phyloP scores from a whole-genome alignment of 2,113 vertebrate species.

The Theristicus caerulescens region DNA sequence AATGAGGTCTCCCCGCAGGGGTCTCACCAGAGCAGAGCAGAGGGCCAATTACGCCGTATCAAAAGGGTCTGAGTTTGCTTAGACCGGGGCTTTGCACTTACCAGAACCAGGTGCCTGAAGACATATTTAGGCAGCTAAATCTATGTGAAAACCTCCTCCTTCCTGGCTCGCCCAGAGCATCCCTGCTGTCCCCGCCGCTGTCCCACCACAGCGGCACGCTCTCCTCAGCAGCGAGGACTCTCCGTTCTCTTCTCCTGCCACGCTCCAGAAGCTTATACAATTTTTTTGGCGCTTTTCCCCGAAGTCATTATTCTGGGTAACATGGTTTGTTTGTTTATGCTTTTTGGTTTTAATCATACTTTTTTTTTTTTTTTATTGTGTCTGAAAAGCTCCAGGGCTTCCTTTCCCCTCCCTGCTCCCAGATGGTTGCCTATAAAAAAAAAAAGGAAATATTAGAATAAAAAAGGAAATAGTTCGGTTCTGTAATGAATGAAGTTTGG shows the following conservation, averaged over 20 bases:
- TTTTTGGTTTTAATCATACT: constrained; percentile 13
- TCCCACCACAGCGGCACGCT: neutral
- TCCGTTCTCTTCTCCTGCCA: constrained; percentile 12
- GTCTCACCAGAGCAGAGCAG: accelerated
- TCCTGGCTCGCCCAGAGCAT: neutral
- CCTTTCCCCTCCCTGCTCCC: neutral
- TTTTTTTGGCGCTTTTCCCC: neutral
- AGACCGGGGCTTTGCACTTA: accelerated
- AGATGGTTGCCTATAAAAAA: neutral
- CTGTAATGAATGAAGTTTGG: constrained; percentile 40
- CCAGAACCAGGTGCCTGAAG: neutral
- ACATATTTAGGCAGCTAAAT: neutral
- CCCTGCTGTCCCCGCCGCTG: neutral
- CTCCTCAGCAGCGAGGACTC: neutral
- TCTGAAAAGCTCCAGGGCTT: neutral
- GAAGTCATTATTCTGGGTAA: constrained; percentile 44
- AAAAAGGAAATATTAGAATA: constrained; percentile 82
- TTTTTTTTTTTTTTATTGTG: neutral
- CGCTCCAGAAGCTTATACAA: constrained; percentile 29
- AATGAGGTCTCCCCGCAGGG: accelerated
- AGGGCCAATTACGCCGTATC: accelerated
- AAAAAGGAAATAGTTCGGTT: constrained; percentile 80
- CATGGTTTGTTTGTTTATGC: constrained; percentile 37
- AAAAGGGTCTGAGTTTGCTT: neutral
- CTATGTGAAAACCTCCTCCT: neutral